Percentiles rank a stretch among this genome's conserved stretches.
phyloP scores from a whole-genome alignment of 2,888 invertebrate species.

The Chrysolina americana region DNA sequence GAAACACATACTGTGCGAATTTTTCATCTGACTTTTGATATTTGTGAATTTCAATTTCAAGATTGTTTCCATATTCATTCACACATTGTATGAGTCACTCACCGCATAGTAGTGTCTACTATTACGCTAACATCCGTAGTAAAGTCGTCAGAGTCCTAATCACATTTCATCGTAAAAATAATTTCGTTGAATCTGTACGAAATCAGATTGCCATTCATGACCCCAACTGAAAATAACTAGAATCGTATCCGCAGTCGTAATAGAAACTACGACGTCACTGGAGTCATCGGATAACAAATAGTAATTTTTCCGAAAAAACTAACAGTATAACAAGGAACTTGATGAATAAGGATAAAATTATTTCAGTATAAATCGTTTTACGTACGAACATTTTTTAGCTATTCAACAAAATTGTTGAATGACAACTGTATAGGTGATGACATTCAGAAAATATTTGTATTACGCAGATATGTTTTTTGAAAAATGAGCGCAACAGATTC shows the following conservation, averaged over 20 bases:
- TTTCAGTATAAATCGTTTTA: constrained; percentile 4
- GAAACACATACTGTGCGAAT: too few species aligned
- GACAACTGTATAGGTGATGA: neutral
- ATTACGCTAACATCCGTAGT: neutral
- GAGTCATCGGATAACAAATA: neutral
- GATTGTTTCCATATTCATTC: neutral
- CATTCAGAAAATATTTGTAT: neutral
- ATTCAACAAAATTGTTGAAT: constrained; percentile 16
- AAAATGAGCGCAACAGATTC: neutral
- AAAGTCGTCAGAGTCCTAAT: neutral
- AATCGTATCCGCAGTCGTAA: neutral
- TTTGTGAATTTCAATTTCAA: neutral
- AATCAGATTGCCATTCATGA: neutral
- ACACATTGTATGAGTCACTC: neutral
- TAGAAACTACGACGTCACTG: neutral
- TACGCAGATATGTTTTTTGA: neutral
- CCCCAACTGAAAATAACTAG: neutral
- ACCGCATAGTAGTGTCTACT: neutral
- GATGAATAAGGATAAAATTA: constrained; percentile 4
- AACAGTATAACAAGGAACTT: neutral
- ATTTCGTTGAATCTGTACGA: neutral
- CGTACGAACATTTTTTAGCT: neutral
- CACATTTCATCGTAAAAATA: neutral
- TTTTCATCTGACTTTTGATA: neutral
- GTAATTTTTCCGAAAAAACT: neutral